A percentile compares a stretch with the other conserved stretches of the same genome.
These are phyloP conservation scores for Julus scandinavius DNA, from an alignment of 2,888 invertebrate genomes.

Conservation along the genomic window DNA sequence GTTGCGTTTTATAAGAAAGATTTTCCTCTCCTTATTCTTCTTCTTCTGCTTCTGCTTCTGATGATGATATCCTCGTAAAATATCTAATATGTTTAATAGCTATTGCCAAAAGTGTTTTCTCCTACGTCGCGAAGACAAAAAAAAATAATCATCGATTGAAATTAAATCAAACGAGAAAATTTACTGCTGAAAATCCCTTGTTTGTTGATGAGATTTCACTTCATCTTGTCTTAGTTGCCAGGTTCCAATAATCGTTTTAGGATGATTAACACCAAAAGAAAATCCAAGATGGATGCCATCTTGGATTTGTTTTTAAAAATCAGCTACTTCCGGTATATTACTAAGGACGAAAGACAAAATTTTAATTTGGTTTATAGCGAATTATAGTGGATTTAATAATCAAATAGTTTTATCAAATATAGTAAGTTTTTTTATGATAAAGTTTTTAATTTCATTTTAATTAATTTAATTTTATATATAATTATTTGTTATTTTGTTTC, in stretches of 20 bases:
- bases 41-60: not conserved
- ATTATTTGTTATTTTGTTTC: too few relatives aligned
- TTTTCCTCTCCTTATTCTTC: not conserved
- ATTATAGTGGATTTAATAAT: too few relatives aligned
- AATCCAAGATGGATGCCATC: not conserved
- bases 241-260: not conserved
- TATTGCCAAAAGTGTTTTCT: not conserved
- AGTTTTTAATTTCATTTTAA: too few relatives aligned
- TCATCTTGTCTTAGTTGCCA: not conserved
- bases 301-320: not conserved
- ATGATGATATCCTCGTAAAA: not conserved
- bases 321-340: too few relatives aligned
- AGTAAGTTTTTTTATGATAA: too few relatives aligned
- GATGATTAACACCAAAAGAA: not conserved
- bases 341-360: too few relatives aligned
- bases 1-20: too few relatives aligned
- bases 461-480: too few relatives aligned
- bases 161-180: conserved; percentile 33
- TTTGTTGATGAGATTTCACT: conserved; percentile 29
- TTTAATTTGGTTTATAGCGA: too few relatives aligned
- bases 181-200: not conserved
- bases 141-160: not conserved
- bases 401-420: too few relatives aligned
- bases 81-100: conserved; percentile 2
- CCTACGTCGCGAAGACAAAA: not conserved